phyloP scores from a whole-genome alignment of 2,888 invertebrate species.

The Drosophila limbata region DNA sequence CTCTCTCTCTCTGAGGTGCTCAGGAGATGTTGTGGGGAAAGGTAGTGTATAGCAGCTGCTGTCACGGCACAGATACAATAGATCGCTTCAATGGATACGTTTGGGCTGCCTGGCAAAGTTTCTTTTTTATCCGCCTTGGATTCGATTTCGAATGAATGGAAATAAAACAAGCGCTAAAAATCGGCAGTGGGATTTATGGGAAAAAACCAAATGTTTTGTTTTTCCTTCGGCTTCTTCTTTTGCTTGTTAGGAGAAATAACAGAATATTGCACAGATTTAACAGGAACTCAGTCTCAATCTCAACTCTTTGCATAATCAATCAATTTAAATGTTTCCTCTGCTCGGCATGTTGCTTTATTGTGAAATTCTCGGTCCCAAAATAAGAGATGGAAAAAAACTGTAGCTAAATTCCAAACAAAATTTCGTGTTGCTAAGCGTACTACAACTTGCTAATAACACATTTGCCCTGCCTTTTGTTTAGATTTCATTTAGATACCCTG shows the following conservation, averaged over 20 bases:
- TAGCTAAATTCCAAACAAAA: conserved; percentile 27
- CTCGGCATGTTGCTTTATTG: conserved; percentile 12
- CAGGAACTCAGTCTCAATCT: conserved; percentile 5
- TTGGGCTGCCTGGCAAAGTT: conserved; percentile 17
- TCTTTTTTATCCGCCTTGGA: conserved; percentile 31
- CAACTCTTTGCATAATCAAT: conserved; percentile 48
- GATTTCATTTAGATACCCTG: conserved; percentile 30
- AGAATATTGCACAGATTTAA: conserved; percentile 14
- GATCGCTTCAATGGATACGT: conserved; percentile 54
- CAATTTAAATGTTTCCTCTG: conserved; percentile 30
- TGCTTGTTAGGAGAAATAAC: conserved; percentile 1
- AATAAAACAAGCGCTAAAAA: conserved; percentile 24
- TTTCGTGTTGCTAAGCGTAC: conserved; percentile 44
- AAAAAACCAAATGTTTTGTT: conserved; percentile 5
- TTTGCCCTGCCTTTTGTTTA: conserved; percentile 41
- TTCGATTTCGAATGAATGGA: conserved; percentile 44
- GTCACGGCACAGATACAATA: conserved; percentile 45
- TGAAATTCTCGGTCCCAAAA: conserved; percentile 16
- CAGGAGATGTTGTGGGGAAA: too few species aligned
- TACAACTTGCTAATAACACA: conserved; percentile 23
- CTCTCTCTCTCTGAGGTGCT: too few species aligned
- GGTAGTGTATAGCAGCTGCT: conserved; percentile 34
- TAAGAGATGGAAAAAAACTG: not conserved
- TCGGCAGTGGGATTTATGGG: not conserved
- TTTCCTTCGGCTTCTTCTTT: not conserved